Base-by-base conservation (phyloP, 2,113 vertebrate genomes). In the Picathartes gymnocephalus region DNA sequence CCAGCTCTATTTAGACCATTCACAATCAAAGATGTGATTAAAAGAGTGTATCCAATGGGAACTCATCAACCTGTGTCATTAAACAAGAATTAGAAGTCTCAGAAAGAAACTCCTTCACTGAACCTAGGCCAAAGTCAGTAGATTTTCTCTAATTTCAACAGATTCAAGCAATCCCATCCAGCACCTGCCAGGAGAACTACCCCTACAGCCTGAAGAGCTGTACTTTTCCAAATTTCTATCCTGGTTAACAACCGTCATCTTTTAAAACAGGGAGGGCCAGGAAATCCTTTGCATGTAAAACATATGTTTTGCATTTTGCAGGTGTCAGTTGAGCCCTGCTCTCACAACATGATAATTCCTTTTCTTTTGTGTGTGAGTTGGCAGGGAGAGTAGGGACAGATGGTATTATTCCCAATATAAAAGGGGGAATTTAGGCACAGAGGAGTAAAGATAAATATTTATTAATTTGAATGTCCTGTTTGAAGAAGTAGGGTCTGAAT, bases 381-480 rank as follows among this genome's bases (percentile, higher is more conserved):
- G 39, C 73, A 80, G 58, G 28, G 39, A 77, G 7, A 23, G n/a
- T 7, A 62, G 44, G 30, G n/a, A 65, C 76, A 77, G 25, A 93
- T 83, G 68, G 5, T 64, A 35, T 74, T 50, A 78, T 62, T 88
- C 47, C 16, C 17, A 25, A 28, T 9, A 58, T 40, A 71, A 92
- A 88, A 84, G 35, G 30, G 31, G 17, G 5, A 88, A 86, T 68
- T 92, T 62, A 73, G 62, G 28, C 48, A 82, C 20, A 76, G 42
- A 90, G 58, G 16, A 90, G 23, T 73, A 50, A 68, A 70, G 72
- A 73, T 61, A 92, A 93, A 93, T 93, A 88, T 93, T 95, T 95
- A 88, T 58, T 70, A 27, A 70, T 80, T 57, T 83, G n/a, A 86
- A 73, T 54, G 25, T 95, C 71, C 74, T 88, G 56, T 88, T 86